These are phyloP conservation scores for Chymomyza procnemis DNA, from an alignment of 2,888 invertebrate species.

Conservation along the genomic window DNA sequence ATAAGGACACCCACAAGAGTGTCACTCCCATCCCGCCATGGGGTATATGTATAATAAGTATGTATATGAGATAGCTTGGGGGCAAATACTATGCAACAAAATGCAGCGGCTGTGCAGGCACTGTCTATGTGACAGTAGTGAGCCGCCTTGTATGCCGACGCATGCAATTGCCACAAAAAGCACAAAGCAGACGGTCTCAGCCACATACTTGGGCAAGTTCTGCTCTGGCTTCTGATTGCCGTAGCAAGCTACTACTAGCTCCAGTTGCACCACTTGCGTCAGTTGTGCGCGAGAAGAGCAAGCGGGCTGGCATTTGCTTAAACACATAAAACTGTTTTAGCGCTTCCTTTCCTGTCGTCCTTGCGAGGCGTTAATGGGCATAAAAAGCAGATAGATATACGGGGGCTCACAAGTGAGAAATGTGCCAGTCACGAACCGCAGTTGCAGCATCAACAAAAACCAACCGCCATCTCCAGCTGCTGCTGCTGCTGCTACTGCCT, in stretches of 20 bases:
- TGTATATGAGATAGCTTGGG: conserved; percentile 28
- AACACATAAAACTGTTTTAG: conserved; percentile 66
- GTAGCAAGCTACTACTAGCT: conserved; percentile 15
- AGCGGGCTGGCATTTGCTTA: conserved; percentile 59
- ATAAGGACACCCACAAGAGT: not conserved
- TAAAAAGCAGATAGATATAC: conserved; percentile 46
- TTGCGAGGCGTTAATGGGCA: conserved; percentile 61
- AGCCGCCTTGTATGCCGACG: not conserved
- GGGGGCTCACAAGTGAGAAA: conserved; percentile 53
- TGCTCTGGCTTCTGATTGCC: conserved; percentile 52
- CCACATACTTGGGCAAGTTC: conserved; percentile 63
- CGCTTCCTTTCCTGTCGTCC: conserved; percentile 59
- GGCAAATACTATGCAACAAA: conserved; percentile 39
- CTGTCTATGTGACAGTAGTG: not conserved
- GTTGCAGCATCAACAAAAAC: conserved; percentile 13
- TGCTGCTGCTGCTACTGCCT: conserved; percentile 15
- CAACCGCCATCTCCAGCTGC: conserved; percentile 12
- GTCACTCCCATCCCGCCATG: no score
- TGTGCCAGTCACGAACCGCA: conserved; percentile 52
- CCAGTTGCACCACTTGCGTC: conserved; percentile 4
- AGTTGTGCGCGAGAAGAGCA: conserved; percentile 46
- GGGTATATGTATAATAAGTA: conserved; percentile 39
- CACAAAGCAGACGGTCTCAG: conserved; percentile 55
- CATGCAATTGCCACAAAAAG: conserved; percentile 30
- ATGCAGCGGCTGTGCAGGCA: not conserved